Evolutionary conservation across 2,797 vertebrate species (phyloP), one percentile per base, ranked within the genome.

Genomic region (Macropodus opercularis): DNA sequence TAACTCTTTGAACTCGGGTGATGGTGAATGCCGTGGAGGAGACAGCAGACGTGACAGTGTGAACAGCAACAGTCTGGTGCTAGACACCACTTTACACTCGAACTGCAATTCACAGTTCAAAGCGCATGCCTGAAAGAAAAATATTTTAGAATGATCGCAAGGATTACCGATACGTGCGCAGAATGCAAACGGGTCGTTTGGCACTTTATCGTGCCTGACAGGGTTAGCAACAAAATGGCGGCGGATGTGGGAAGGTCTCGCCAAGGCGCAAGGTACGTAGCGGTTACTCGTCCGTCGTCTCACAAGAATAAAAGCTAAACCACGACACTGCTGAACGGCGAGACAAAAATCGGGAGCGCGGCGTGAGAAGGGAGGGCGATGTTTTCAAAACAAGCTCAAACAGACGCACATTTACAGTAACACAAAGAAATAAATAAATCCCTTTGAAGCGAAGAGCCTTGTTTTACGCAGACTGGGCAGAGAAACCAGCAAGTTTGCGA

Each of bases 61-160:
- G 81, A 91, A 88, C 84, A 85, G 83, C 86, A 85, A 84, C 85
- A 86, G 88, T 89, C 85, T 85, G 86, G 84, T 74, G 70, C 83
- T 84, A 87, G 82, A 87, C 85, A 60, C 71, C 73, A 65, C 67
- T 85, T 87, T 85, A 80, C 83, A 76, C 85, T 83, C 79, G 47
- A 2, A 13, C 78, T 58, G 77, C 80, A 79, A 76, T 75, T 77
- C 79, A 63, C 70, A 79, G 79, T 81, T 79, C 81, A 85, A 86
- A 87, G 80, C 68, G 58, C 53, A 43, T 36, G 56, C 19, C 71
- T 63, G 70, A 29, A 57, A 69, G 64, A 73, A 74, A n/a, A 78
- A 75, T 72, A 77, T 81, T 77, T 58, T n/a, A 36, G 61, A 51
- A 67, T 22, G 75, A 77, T 61, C 38, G 47, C 55, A 71, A 48